A percentile compares a stretch with the other conserved stretches of the same genome.
phyloP scores from a whole-genome alignment of 2,888 invertebrate species.

The Pyrrhia umbra region DNA sequence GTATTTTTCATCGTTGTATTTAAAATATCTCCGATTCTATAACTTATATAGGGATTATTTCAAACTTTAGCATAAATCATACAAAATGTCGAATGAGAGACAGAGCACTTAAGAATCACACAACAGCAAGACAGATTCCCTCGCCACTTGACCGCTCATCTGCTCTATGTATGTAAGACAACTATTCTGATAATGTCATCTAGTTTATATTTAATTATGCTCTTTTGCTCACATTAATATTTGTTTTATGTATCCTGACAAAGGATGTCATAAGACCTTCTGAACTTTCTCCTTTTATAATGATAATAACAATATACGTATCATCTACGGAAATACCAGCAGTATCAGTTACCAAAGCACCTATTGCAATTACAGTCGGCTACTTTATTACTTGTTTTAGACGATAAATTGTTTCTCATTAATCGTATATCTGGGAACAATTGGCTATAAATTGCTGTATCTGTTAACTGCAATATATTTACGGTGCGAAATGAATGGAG shows the following conservation, averaged over 20 bases:
- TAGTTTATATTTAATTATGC: constrained; percentile 11
- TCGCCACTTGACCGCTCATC: constrained; percentile 33
- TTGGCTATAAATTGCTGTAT: constrained; percentile 68
- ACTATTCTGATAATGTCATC: constrained; percentile 33
- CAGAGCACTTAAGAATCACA: constrained; percentile 22
- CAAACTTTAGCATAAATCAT: background rate
- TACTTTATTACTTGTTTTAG: constrained; percentile 37
- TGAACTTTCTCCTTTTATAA: constrained; percentile 30
- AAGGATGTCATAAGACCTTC: constrained; percentile 41
- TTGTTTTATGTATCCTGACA: constrained; percentile 48
- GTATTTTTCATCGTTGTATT: background rate
- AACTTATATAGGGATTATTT: background rate
- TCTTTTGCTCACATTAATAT: background rate
- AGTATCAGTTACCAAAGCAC: constrained; percentile 27
- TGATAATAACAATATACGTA: constrained; percentile 13
- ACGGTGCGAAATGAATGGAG: constrained; percentile 44
- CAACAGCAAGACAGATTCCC: constrained; percentile 6
- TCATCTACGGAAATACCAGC: constrained; percentile 14
- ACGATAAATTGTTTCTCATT: constrained; percentile 58
- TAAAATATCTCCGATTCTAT: background rate
- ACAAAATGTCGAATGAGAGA: background rate
- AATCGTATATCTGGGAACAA: constrained; percentile 64
- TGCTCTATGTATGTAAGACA: constrained; percentile 26
- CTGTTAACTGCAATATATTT: constrained; percentile 56
- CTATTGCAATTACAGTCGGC: constrained; percentile 13